Evolutionary conservation across 2,888 invertebrate genomes (phyloP).

Genomic region (Trissonchulus latispiculum): DNA sequence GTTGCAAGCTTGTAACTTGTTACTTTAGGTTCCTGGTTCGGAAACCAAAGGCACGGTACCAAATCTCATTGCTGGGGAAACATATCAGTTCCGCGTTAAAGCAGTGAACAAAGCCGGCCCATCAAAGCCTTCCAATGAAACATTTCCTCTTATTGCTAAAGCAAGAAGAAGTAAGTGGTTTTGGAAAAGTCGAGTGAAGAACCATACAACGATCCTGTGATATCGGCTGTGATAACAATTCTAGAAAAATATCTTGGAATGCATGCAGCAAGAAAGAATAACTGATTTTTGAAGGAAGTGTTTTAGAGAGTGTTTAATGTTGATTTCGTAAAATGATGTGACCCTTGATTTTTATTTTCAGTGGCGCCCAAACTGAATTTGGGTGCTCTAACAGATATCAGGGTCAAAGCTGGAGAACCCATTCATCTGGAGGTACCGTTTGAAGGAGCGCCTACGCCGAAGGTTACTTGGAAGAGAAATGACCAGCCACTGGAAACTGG

Average conservation of each 20-base stretch:
- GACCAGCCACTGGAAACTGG: constrained; percentile 60
- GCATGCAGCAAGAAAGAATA: too few relatives aligned
- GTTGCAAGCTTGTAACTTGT: too few relatives aligned
- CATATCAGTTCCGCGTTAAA: constrained; percentile 67
- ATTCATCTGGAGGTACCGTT: constrained; percentile 88
- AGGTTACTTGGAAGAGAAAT: constrained; percentile 67
- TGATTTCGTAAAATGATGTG: too few relatives aligned
- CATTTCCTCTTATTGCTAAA: constrained; percentile 72
- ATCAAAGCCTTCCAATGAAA: constrained; percentile 75
- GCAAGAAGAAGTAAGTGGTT: constrained; percentile 45
- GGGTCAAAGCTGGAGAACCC: constrained; percentile 77
- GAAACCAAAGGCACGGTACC: constrained; percentile 69
- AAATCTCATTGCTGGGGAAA: constrained; percentile 75
- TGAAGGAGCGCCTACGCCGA: constrained; percentile 86
- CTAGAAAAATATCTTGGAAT: too few relatives aligned
- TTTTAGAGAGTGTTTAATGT: too few relatives aligned
- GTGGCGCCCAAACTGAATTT: constrained; percentile 81
- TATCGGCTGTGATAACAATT: too few relatives aligned
- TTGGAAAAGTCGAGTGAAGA: too few relatives aligned
- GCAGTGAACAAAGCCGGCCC: constrained; percentile 86
- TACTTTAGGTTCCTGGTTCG: constrained; percentile 56
- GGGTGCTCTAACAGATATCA: constrained; percentile 72
- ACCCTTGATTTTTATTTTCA: constrained; percentile 43
- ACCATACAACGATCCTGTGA: too few relatives aligned
- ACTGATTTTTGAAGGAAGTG: constrained; percentile 18